Conservation (phyloP, 1,140 invertebrate species). For the Neuroterus valhalla region DNA sequence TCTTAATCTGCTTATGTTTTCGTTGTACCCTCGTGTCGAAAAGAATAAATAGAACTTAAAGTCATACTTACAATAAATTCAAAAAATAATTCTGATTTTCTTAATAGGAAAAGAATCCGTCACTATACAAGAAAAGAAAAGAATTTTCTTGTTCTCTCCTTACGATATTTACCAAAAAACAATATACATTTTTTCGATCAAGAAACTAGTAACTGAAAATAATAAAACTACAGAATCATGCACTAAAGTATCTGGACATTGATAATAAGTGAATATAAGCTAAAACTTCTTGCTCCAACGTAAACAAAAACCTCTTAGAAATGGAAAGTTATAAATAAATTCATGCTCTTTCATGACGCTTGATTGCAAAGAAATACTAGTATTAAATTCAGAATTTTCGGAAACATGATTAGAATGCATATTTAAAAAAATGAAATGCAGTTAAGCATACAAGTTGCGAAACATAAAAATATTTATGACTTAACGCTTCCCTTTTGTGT, state of each 20-base stretch:
- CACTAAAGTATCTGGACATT: background rate
- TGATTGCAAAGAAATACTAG: background rate
- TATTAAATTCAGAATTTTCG: background rate
- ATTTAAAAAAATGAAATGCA: background rate
- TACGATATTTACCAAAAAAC: too few relatives aligned
- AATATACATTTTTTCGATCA: background rate
- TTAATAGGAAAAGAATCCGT: too few relatives aligned
- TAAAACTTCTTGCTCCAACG: background rate
- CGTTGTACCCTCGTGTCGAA: too few relatives aligned
- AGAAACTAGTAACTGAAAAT: background rate
- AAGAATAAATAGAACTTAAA: too few relatives aligned
- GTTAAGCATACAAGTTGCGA: slow-evolving; percentile 8
- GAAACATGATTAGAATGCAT: background rate
- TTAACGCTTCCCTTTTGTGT: background rate
- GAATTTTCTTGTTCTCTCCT: too few relatives aligned
- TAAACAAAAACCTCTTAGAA: too few relatives aligned
- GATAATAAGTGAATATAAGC: slow-evolving; percentile 4
- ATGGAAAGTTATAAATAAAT: too few relatives aligned
- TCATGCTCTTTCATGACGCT: too few relatives aligned
- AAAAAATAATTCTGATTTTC: too few relatives aligned
- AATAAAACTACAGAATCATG: slow-evolving; percentile 10
- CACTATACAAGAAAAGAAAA: too few relatives aligned
- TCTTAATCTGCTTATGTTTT: too few relatives aligned
- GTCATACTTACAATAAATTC: too few relatives aligned
- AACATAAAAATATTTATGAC: slow-evolving; percentile 26